A percentile compares a stretch with the other conserved stretches of the same genome.
Evolutionary conservation across 2,113 vertebrate species (phyloP).

Genomic region (western clawed frog (Xenopus tropicalis)): DNA sequence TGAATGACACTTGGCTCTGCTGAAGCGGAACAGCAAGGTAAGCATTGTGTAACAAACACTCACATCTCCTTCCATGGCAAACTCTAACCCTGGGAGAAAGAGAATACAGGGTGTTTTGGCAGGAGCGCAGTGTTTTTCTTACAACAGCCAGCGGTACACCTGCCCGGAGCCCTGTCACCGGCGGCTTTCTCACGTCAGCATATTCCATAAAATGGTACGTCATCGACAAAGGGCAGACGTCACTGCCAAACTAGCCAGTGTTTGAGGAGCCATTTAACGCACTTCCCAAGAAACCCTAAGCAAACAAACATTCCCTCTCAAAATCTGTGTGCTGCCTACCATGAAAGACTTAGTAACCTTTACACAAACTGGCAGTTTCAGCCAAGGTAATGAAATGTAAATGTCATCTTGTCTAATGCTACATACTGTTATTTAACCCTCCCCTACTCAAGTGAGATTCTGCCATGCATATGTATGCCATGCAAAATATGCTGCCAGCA

Average conservation of each 20-base stretch:
- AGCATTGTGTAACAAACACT: not conserved
- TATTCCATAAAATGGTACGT: not conserved
- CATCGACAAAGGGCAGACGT: not conserved
- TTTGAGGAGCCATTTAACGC: constrained; percentile 11
- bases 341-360: constrained; percentile 34
- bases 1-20: not conserved
- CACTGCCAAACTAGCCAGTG: constrained; percentile 3
- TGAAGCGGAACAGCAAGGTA: constrained; percentile 2
- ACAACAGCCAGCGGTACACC: not conserved
- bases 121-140: not conserved
- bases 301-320: constrained; percentile 25
- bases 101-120: not conserved
- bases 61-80: constrained; percentile 6
- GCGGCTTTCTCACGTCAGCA: not conserved
- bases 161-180: constrained; percentile 8
- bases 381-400: constrained; percentile 1
- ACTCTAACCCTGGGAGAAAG: not conserved
- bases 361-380: constrained; percentile 14
- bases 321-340: constrained; percentile 13
- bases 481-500: no score
- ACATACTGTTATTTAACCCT: not conserved
- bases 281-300: constrained; percentile 14
- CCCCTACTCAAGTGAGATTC: no score
- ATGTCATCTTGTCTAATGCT: constrained; percentile 11
- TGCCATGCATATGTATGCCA: no score